phyloP scores from a whole-genome alignment of 2,113 vertebrate species.

The Edolisoma coerulescens region DNA sequence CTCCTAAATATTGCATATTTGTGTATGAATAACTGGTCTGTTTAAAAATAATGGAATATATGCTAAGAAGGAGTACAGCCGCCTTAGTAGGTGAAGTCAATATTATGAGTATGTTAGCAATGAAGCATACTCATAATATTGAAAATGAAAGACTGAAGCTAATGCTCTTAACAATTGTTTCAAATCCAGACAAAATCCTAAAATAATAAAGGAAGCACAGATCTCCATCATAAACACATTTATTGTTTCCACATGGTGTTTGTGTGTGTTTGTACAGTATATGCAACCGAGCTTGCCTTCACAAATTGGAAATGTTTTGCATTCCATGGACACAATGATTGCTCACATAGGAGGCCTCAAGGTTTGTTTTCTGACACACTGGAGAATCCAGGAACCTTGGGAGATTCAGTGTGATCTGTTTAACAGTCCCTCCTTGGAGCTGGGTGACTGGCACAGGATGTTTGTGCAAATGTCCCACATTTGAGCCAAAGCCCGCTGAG shows the following conservation, averaged over 20 bases:
- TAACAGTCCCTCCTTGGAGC: neutral
- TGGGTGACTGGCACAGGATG: neutral
- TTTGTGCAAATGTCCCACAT: neutral
- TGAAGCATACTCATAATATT: neutral
- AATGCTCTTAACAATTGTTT: conserved; percentile 47
- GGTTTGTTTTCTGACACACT: conserved; percentile 56
- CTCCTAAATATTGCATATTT: neutral
- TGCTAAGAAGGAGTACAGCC: neutral
- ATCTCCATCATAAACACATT: conserved; percentile 61
- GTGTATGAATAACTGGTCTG: neutral
- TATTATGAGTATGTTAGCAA: conserved; percentile 2
- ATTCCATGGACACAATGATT: conserved; percentile 33
- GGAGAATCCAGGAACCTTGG: conserved; percentile 28
- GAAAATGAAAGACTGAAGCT: conserved; percentile 20
- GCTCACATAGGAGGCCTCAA: conserved; percentile 40
- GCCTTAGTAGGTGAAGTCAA: conserved; percentile 9
- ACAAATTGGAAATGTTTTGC: conserved; percentile 43
- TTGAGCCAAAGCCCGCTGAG: neutral
- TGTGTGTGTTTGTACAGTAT: conserved; percentile 25
- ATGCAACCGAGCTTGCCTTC: conserved; percentile 17
- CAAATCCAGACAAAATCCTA: conserved; percentile 58
- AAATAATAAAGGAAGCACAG: conserved; percentile 65
- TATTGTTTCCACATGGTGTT: conserved; percentile 72
- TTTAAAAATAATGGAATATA: conserved; percentile 11
- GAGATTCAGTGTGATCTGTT: conserved; percentile 31